phyloP scores from a whole-genome alignment of 2,113 vertebrate genomes.

The Megalops atlanticus region DNA sequence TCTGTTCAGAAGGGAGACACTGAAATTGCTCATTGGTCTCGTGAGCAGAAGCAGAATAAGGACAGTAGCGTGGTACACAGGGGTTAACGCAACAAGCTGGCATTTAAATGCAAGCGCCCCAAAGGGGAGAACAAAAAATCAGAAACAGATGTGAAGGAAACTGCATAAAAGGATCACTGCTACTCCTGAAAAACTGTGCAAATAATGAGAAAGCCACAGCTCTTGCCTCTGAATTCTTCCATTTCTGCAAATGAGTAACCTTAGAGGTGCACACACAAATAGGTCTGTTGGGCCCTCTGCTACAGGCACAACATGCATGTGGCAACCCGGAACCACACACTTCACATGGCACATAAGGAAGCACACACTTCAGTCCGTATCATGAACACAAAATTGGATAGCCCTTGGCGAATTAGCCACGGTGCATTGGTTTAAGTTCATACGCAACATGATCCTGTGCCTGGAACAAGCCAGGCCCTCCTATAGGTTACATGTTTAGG shows the following conservation, averaged over 20 bases:
- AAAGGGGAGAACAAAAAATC: not conserved
- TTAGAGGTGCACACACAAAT: not conserved
- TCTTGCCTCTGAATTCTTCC: not conserved
- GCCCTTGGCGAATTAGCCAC: not conserved
- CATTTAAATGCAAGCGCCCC: not conserved
- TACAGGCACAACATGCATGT: not conserved
- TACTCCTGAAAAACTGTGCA: not conserved
- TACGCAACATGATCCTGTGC: not conserved
- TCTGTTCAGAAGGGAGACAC: not conserved
- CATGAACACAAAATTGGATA: not conserved
- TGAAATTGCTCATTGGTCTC: not conserved
- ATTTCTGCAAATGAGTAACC: not conserved
- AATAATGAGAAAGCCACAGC: not conserved
- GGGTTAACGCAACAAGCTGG: not conserved
- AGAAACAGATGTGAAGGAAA: not conserved
- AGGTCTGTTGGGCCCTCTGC: not conserved
- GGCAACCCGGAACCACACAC: not conserved
- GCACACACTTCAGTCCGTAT: not conserved
- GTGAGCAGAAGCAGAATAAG: not conserved
- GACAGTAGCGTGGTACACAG: not conserved
- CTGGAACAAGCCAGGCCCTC: slow-evolving; percentile 5
- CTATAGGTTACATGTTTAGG: slow-evolving; percentile 5
- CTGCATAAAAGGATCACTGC: not conserved
- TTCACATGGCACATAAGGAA: not conserved
- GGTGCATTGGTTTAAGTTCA: not conserved